A percentile compares a stretch with the other conserved stretches of the same genome.
Evolutionary conservation across 1,140 invertebrate species (phyloP).

Genomic region (Neoseiulus cucumeris): DNA sequence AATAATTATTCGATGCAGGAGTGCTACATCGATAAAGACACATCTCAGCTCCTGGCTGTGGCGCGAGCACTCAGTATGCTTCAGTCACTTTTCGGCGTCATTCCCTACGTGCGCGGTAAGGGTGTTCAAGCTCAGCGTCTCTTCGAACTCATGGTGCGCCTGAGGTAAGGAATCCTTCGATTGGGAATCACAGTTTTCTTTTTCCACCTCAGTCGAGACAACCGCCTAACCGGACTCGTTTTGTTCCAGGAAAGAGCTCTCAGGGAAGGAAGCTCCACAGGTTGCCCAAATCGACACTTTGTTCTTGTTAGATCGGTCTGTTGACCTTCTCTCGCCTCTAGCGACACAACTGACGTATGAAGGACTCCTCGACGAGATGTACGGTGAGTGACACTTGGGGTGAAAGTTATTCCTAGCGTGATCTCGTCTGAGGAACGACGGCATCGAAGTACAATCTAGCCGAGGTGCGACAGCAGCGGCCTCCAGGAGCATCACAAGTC

Average conservation of each 20-base stretch:
- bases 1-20: slow-evolving; percentile 34
- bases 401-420: too few relatives aligned
- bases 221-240: background rate
- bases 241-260: slow-evolving; percentile 31
- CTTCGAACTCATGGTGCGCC: slow-evolving; percentile 58
- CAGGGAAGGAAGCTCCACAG: slow-evolving; percentile 27
- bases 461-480: too few relatives aligned
- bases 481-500: too few relatives aligned
- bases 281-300: slow-evolving; percentile 60
- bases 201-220: too few relatives aligned
- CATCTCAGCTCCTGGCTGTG: slow-evolving; percentile 62
- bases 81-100: slow-evolving; percentile 69
- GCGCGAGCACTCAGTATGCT: slow-evolving; percentile 64
- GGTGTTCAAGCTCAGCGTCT: slow-evolving; percentile 62
- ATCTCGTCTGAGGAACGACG: too few relatives aligned
- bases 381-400: slow-evolving; percentile 27
- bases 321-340: slow-evolving; percentile 78
- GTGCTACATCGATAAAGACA: slow-evolving; percentile 64
- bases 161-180: slow-evolving; percentile 35
- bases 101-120: slow-evolving; percentile 70
- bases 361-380: slow-evolving; percentile 82
- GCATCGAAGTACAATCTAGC: too few relatives aligned
- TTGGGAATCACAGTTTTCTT: background rate
- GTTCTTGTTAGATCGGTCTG: slow-evolving; percentile 60
- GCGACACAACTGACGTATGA: slow-evolving; percentile 92